These are phyloP conservation scores for Iphiclides podalirius DNA, from an alignment of 2,888 invertebrate species.

Conservation along the genomic window DNA sequence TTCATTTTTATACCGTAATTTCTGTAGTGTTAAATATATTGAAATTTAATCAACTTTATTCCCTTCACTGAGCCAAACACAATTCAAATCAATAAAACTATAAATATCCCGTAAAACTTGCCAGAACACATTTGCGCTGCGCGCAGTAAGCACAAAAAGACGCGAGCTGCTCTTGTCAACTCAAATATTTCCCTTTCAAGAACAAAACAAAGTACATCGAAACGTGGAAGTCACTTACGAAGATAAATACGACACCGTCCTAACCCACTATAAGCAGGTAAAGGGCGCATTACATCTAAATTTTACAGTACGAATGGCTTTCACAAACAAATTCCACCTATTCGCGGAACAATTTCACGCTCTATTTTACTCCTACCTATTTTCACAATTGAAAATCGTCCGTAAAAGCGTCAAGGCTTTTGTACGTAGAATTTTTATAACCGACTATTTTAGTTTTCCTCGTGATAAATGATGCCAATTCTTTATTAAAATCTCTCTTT, in stretches of 20 bases:
- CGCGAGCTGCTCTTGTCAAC: constrained; percentile 1
- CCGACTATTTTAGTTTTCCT: constrained; percentile 55
- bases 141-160: constrained; percentile 5
- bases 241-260: constrained; percentile 53
- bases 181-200: constrained; percentile 19
- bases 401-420: constrained; percentile 53
- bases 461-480: constrained; percentile 58
- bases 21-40: too few species aligned
- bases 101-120: too few species aligned
- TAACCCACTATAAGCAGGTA: constrained; percentile 44
- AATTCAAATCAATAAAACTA: too few species aligned
- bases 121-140: not conserved
- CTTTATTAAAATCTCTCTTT: constrained; percentile 59
- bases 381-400: constrained; percentile 66
- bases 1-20: too few species aligned
- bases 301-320: constrained; percentile 55
- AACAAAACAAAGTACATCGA: constrained; percentile 24
- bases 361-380: constrained; percentile 69
- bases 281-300: constrained; percentile 55
- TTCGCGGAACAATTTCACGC: constrained; percentile 71
- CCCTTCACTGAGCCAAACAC: too few species aligned
- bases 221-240: constrained; percentile 34
- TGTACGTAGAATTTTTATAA: constrained; percentile 60
- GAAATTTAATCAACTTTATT: too few species aligned
- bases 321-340: constrained; percentile 71